These are phyloP conservation scores for Fistularia commersonii DNA, from an alignment of 2,797 vertebrate species.

Conservation along the genomic window DNA sequence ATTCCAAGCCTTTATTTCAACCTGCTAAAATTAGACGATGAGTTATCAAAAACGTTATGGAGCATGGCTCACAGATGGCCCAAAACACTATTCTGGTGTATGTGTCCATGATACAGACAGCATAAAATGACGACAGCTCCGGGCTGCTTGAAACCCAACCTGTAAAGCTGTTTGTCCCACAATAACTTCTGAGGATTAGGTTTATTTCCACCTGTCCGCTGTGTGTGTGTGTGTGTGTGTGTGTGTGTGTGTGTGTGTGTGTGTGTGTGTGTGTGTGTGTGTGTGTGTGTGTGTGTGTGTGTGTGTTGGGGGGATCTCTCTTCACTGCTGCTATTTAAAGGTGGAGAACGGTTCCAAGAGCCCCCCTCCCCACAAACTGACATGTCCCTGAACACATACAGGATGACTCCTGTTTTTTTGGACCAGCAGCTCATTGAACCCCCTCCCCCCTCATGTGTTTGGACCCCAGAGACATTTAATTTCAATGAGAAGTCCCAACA, in stretches of 20 bases:
- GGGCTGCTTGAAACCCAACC: slow-evolving; percentile 35
- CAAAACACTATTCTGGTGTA: no score
- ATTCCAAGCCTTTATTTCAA: no score
- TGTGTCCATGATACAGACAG: neutral
- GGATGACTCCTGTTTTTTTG: neutral
- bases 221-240: neutral
- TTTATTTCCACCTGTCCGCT: slow-evolving; percentile 58
- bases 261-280: neutral
- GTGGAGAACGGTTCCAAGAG: slow-evolving; percentile 63
- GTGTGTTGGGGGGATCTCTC: slow-evolving; percentile 31
- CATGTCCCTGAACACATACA: slow-evolving; percentile 43
- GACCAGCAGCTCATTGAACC: neutral
- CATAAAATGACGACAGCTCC: slow-evolving; percentile 47
- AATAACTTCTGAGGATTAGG: slow-evolving; percentile 60
- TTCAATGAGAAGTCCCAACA: no score
- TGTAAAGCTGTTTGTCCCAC: slow-evolving; percentile 63
- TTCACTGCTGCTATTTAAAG: slow-evolving; percentile 66
- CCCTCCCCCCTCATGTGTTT: neutral
- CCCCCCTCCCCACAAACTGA: slow-evolving; percentile 39
- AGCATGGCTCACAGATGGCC: no score
- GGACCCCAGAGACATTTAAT: no score
- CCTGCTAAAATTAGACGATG: no score
- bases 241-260: neutral
- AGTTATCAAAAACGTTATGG: no score
- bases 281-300: no score